phyloP scores from a whole-genome alignment of 2,113 vertebrate species.

The Heliornis fulica region DNA sequence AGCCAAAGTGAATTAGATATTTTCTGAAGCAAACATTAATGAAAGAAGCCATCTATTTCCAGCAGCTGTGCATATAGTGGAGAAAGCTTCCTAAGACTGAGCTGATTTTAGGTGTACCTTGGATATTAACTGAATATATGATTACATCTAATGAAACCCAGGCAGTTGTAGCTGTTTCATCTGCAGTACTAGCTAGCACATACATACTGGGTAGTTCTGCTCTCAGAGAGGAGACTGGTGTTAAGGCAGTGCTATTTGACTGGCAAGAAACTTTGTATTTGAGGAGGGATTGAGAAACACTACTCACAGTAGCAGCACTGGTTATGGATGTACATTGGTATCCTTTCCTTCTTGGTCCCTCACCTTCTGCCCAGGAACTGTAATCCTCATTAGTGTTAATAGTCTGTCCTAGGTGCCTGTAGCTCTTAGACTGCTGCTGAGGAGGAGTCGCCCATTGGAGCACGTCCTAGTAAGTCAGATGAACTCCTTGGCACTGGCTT shows the following conservation, averaged over 20 bases:
- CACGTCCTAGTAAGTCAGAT: background rate
- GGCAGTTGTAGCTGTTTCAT: background rate
- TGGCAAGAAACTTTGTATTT: conserved; percentile 2
- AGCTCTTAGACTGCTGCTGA: background rate
- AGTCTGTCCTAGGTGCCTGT: background rate
- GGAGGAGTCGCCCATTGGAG: background rate
- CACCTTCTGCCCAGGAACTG: conserved; percentile 23
- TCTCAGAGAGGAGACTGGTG: background rate
- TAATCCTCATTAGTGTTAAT: conserved; percentile 6
- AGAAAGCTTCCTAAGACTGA: background rate
- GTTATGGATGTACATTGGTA: conserved; percentile 3
- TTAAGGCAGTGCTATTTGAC: background rate
- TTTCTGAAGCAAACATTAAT: conserved; percentile 48
- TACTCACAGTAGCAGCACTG: conserved; percentile 6
- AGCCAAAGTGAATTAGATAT: conserved; percentile 32
- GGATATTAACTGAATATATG: conserved; percentile 32
- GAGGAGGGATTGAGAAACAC: background rate
- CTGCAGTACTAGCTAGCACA: background rate
- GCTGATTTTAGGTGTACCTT: background rate
- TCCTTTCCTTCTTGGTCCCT: background rate
- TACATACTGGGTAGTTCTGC: background rate
- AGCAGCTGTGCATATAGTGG: background rate
- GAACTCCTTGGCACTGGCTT: background rate
- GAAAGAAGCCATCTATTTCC: conserved; percentile 25
- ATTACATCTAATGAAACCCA: background rate